phyloP scores from a whole-genome alignment of 2,797 vertebrate species.

The Galago senegalensis region DNA sequence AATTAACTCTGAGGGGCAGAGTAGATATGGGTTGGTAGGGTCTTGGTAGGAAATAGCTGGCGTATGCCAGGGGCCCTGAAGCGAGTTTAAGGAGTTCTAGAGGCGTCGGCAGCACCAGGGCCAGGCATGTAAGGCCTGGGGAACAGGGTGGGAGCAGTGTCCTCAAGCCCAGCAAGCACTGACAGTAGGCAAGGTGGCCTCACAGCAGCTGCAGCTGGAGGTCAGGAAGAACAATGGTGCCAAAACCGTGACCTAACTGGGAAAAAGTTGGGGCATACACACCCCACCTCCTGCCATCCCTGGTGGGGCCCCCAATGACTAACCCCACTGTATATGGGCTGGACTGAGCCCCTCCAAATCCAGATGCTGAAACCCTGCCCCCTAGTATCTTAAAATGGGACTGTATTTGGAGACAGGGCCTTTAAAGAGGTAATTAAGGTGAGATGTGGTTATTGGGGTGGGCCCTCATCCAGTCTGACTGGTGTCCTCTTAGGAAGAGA shows the following conservation, averaged over 20 bases:
- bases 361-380: neutral
- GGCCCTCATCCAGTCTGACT: neutral
- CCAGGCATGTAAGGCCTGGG: neutral
- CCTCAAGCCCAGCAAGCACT: neutral
- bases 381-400: neutral
- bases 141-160: neutral
- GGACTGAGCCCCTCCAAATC: neutral
- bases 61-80: neutral
- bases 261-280: neutral
- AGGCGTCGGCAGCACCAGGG: neutral
- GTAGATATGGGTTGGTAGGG: no score
- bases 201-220: neutral
- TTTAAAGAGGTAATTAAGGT: neutral
- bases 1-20: neutral
- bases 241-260: neutral
- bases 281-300: rapidly evolving
- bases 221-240: neutral
- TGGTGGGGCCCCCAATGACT: neutral
- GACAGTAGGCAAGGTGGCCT: neutral
- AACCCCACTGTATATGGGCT: neutral
- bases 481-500: neutral
- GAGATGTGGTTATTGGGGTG: neutral
- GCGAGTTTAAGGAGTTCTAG: neutral
- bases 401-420: neutral
- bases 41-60: neutral